Evolutionary conservation across 2,797 vertebrate genomes (phyloP).

Genomic region (Paedocypris micromegethes): DNA sequence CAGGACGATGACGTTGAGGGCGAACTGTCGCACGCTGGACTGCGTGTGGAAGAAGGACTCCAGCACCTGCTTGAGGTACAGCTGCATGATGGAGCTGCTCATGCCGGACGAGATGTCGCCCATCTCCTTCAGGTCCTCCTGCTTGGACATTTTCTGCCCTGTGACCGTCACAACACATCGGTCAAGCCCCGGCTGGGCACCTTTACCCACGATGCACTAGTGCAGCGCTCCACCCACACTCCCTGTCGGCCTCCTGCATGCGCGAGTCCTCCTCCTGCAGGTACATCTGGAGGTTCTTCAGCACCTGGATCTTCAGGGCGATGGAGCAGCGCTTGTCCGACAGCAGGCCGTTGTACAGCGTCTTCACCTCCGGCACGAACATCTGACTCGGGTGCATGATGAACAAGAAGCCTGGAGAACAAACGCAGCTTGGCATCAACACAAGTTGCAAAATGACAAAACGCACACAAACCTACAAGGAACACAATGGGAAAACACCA

Average conservation of each 20-base stretch:
- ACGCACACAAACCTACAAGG: too few species aligned
- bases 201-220: too few species aligned
- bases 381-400: conserved; percentile 97
- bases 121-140: conserved; percentile 98
- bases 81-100: conserved; percentile 99
- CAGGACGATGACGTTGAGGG: conserved; percentile 92
- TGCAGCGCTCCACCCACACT: conserved; percentile 73
- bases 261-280: conserved; percentile 94
- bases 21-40: conserved; percentile 90
- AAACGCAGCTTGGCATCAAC: too few species aligned
- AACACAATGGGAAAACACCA: too few species aligned
- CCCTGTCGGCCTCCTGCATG: conserved; percentile 95
- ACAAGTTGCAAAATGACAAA: too few species aligned
- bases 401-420: conserved; percentile 83
- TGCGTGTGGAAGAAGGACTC: conserved; percentile 93
- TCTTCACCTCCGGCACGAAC: conserved; percentile 93
- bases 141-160: conserved; percentile 97
- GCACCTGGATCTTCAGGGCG: conserved; percentile 94
- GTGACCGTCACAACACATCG: conserved; percentile 14
- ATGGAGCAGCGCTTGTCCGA: conserved; percentile 84
- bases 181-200: too few species aligned
- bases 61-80: conserved; percentile 95
- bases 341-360: conserved; percentile 90
- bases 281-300: conserved; percentile 98
- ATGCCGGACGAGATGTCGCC: conserved; percentile 97